Base-by-base conservation (phyloP, 1,140 invertebrate genomes). In the Portunus trituberculatus region DNA sequence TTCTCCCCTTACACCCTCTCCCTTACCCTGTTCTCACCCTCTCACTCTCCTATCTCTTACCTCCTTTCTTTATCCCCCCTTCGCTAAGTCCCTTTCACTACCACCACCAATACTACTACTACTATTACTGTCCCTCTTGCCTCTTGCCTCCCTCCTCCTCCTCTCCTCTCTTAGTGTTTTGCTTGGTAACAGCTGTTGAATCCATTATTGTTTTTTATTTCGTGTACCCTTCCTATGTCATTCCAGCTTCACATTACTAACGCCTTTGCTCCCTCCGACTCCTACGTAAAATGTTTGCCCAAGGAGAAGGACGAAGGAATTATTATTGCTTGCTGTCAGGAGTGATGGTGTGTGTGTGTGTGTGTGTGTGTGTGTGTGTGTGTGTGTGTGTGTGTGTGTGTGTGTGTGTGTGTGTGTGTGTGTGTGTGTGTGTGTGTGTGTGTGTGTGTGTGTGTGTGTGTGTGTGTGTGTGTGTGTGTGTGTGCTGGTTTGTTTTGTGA, bases 401-500 rank as follows among this genome's bases (percentile, higher is more conserved):
- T 84, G 6, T 84, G 83, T 84, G 83, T 8, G 83, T 84, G 6
- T 84, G 83, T 84, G 83, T 76, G 67, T 76, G 67, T 76, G n/a
- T n/a, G n/a, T n/a, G n/a, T n/a, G n/a, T n/a, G n/a, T n/a, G n/a
- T n/a, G n/a, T n/a, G n/a, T n/a, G n/a, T n/a, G n/a, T n/a, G n/a
- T n/a, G n/a, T n/a, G n/a, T n/a, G n/a, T n/a, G n/a, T n/a, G n/a
- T n/a, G n/a, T n/a, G n/a, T n/a, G n/a, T n/a, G n/a, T n/a, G n/a
- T n/a, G n/a, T n/a, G n/a, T n/a, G n/a, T n/a, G 67, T 76, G 67
- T 76, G 67, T 76, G 67, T 76, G 67, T 76, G 67, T 76, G 67
- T n/a, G n/a, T n/a, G n/a, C n/a, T n/a, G n/a, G n/a, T n/a, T n/a
- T n/a, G n/a, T n/a, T n/a, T n/a, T 76, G 67, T 76, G 67, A n/a